These are phyloP conservation scores for Synodontis membranacea DNA, from an alignment of 2,113 vertebrate genomes.

Conservation along the genomic window DNA sequence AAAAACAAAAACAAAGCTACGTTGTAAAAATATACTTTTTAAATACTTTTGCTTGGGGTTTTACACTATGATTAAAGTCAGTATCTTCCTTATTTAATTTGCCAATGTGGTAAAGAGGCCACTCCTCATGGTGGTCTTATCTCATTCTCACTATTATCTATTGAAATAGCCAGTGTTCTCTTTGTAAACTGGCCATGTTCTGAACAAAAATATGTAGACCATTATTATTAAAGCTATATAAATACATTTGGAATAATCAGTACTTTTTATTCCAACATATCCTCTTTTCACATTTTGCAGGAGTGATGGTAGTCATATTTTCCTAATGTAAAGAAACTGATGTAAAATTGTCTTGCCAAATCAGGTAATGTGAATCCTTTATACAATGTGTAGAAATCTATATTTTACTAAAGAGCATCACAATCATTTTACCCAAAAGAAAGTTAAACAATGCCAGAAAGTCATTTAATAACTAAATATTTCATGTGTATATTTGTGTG, in stretches of 20 bases:
- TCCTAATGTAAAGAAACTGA: not conserved
- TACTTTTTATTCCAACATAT: too few relatives aligned
- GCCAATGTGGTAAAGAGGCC: too few relatives aligned
- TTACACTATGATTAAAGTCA: too few relatives aligned
- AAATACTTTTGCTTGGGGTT: too few relatives aligned
- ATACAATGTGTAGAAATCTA: not conserved
- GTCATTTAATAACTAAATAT: not conserved
- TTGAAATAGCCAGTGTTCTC: not conserved
- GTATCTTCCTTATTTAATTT: too few relatives aligned
- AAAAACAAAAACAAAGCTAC: too few relatives aligned
- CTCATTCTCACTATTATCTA: not conserved
- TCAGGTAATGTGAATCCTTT: not conserved
- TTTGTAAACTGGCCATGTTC: not conserved
- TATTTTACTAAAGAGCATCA: not conserved
- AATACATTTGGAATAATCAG: too few relatives aligned
- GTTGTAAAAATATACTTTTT: too few relatives aligned
- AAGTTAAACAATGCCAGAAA: not conserved
- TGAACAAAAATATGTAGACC: not conserved
- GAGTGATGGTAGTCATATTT: not conserved
- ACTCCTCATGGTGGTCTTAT: not conserved
- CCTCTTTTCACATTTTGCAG: not conserved
- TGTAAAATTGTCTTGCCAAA: not conserved
- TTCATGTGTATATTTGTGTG: not conserved
- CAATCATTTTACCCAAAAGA: not conserved
- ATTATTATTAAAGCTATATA: not conserved